A percentile compares a stretch with the other conserved stretches of the same genome.
Evolutionary conservation across 2,888 invertebrate genomes (phyloP).

Genomic region (Scaptomyza tumidula): DNA sequence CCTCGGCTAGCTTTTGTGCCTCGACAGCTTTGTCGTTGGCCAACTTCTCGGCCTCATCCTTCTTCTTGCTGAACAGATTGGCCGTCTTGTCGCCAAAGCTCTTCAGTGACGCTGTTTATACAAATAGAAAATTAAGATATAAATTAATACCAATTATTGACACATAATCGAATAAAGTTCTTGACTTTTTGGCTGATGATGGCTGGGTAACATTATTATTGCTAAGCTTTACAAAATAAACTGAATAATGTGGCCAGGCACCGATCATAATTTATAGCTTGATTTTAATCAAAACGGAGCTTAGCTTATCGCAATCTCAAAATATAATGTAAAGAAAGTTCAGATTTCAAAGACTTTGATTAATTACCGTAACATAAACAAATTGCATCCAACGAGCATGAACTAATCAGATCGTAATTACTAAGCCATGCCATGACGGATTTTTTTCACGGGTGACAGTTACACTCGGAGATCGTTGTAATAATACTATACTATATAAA

Average conservation of each 20-base stretch:
- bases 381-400: slow-evolving; percentile 47
- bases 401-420: slow-evolving; percentile 57
- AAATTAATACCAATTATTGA: background rate
- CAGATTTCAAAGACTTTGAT: slow-evolving; percentile 41
- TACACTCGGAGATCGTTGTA: no score
- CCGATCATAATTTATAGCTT: slow-evolving; percentile 62
- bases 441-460: slow-evolving; percentile 22
- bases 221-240: slow-evolving; percentile 31
- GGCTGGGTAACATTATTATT: slow-evolving; percentile 65
- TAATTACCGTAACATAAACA: slow-evolving; percentile 73
- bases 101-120: slow-evolving; percentile 88
- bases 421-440: slow-evolving; percentile 34
- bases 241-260: slow-evolving; percentile 36
- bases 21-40: slow-evolving; percentile 87
- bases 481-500: background rate
- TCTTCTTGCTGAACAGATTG: slow-evolving; percentile 89
- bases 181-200: slow-evolving; percentile 49
- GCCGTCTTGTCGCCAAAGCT: slow-evolving; percentile 90
- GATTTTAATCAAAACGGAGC: slow-evolving; percentile 41
- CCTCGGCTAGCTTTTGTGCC: slow-evolving; percentile 87
- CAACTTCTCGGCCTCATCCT: slow-evolving; percentile 89
- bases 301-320: slow-evolving; percentile 28
- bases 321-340: slow-evolving; percentile 14
- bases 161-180: background rate
- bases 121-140: slow-evolving; percentile 3